Conservation (phyloP, 2,113 vertebrate species). For the Engraulis encrasicolus region DNA sequence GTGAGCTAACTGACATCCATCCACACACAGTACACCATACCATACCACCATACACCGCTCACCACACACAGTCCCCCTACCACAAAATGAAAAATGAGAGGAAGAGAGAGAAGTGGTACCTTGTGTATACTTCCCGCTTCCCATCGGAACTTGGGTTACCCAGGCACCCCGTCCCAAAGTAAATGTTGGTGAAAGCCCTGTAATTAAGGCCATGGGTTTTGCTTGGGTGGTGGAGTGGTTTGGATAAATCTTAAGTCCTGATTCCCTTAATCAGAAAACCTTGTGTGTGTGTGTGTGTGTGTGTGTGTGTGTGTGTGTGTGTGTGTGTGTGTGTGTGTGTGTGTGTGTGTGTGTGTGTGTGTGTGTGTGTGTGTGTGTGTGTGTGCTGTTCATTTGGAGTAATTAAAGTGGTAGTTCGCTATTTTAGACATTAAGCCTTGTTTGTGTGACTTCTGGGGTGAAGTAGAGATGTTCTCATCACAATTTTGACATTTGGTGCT, state of each 20-base stretch:
- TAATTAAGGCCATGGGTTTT: conserved; percentile 48
- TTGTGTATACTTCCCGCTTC: neutral
- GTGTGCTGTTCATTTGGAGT: conserved; percentile 70
- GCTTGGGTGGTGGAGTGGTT: conserved; percentile 38
- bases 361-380: too few species aligned
- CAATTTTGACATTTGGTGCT: too few species aligned
- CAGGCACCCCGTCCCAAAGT: conserved; percentile 48
- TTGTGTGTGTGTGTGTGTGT: too few species aligned
- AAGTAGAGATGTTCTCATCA: too few species aligned
- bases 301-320: too few species aligned
- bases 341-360: too few species aligned
- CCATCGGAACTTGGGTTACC: neutral
- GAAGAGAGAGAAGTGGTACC: neutral
- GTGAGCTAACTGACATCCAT: neutral
- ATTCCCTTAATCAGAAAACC: conserved; percentile 63
- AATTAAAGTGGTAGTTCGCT: too few species aligned
- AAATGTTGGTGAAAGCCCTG: conserved; percentile 67
- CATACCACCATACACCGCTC: neutral
- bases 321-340: too few species aligned
- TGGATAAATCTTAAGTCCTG: conserved; percentile 35
- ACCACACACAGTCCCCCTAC: too few species aligned
- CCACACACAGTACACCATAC: neutral
- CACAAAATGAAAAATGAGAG: neutral
- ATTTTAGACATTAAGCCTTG: too few species aligned
- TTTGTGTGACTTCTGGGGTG: too few species aligned